Base-by-base conservation (phyloP, 1,140 invertebrate genomes). In the Hesperophylax magnus region DNA sequence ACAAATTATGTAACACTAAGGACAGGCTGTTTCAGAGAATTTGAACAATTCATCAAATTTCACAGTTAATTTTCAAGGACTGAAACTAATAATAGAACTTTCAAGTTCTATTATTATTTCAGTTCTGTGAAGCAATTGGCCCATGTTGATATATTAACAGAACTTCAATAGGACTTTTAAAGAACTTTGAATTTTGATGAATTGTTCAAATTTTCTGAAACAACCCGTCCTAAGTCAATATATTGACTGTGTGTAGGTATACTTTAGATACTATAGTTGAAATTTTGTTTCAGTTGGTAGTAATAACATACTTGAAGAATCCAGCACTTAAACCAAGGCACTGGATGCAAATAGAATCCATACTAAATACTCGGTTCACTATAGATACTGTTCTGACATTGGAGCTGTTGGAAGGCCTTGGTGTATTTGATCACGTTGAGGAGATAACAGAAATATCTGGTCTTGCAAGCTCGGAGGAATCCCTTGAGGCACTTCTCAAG, bases 381-480 rank as follows among this genome's bases (percentile, higher is more conserved):
- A 91, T 93, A 0, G 94, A 95, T 53, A 92, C 93, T 80, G 89
- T 91, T 11, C 84, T 94, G 11, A 95, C 92, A 2, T 88, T 97
- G 39, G 88, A 89, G 24, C 86, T 93, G 5, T 89, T 96, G 27
- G 93, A 96, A 78, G 92, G 94, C n/a, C 89, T 95, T 53, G 91
- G 93, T 17, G 93, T 93, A 0, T 97, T 97, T 88, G 91, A 92
- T 47, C 92, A 93, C 84, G 90, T 92, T 0, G 91, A 95, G n/a
- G 92, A 94, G 74, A 85, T 98, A 3, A 93, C 95, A 91, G 95
- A 97, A 86, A 93, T 97, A 14, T 95, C 96, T 3, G 93, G 93
- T 0, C 93, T 96, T 85, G 96, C 96, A 0, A 97, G 94, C 84
- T 96, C 96, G 4, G 97, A 98, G 87, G 93, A 94, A 34, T 93